Conservation (phyloP, 2,888 invertebrate species). For the Drosophila meridionalis region DNA sequence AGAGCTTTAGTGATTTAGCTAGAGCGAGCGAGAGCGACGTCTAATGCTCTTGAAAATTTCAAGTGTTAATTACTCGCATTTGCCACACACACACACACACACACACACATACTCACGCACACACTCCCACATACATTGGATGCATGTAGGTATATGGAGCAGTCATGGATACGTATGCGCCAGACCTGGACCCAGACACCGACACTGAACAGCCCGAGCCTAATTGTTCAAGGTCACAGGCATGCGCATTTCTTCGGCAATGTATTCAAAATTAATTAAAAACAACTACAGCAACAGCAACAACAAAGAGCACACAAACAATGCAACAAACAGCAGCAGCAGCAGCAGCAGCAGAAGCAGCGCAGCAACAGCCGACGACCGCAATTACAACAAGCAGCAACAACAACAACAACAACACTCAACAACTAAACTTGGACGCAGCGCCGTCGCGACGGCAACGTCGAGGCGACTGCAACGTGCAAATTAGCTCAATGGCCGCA, state of each 20-base stretch:
- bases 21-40: constrained; percentile 36
- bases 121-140: constrained; percentile 15
- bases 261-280: constrained; percentile 78
- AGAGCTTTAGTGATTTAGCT: constrained; percentile 7
- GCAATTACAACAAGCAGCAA: constrained; percentile 36
- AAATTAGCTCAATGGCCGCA: constrained; percentile 65
- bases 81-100: constrained; percentile 44
- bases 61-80: constrained; percentile 78
- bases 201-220: constrained; percentile 60
- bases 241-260: constrained; percentile 76
- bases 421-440: constrained; percentile 34
- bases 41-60: constrained; percentile 80
- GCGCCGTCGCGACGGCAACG: constrained; percentile 15
- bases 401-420: constrained; percentile 29
- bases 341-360: constrained; percentile 18
- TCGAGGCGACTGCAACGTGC: constrained; percentile 35
- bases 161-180: constrained; percentile 59
- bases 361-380: constrained; percentile 35
- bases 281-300: constrained; percentile 53
- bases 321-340: constrained; percentile 47
- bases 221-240: constrained; percentile 80
- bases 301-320: constrained; percentile 39
- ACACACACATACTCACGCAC: constrained; percentile 23
- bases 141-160: constrained; percentile 68
- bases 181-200: constrained; percentile 64